Evolutionary conservation across 1,140 invertebrate species (phyloP), one percentile per base, ranked within the genome.

Genomic region (Ceratina australensis): DNA sequence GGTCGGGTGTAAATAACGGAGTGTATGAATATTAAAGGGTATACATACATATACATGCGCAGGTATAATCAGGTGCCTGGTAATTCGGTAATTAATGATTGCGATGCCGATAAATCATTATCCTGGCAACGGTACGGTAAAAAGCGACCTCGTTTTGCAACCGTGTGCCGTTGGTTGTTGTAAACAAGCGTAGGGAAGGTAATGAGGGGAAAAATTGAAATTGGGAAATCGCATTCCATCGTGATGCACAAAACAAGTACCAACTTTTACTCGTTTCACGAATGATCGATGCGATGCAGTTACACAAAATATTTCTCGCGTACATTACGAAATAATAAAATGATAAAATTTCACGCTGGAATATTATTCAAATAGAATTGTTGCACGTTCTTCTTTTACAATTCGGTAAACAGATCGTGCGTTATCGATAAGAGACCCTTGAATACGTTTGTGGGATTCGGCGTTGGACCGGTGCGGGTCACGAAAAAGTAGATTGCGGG

Each of bases 51-150:
- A 54, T n/a, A 54, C 52, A 15, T 42, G 33, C 33, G 33, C n/a
- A n/a, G n/a, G n/a, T 42, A 42, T 42, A 33, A 72, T 72, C 8
- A n/a, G 15, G 47, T 10, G 2, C n/a, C 5, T 12, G 33, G 42
- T 63, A 20, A 57, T 20, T 64, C n/a, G 26, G n/a, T 65, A 73
- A 73, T 73, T 73, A 73, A 73, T 65, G 72, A 42, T 13, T 24
- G 50, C 13, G 7, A 15, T 24, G 28, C 28, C 26, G 33, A 65
- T 73, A 61, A 65, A 73, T 73, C 60, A 64, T 52, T 64, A 64
- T 73, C 59, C 12, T n/a, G 15, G 33, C 33, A 42, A 8, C 8
- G 15, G 7, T 8, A 42, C 20, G 60, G 64, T 73, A 64, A 73
- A 73, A 64, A 63, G 10, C 8, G 22, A 15, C 26, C 16, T 18